Conservation (phyloP, 2,888 invertebrate species). For the Epiblema foenella region DNA sequence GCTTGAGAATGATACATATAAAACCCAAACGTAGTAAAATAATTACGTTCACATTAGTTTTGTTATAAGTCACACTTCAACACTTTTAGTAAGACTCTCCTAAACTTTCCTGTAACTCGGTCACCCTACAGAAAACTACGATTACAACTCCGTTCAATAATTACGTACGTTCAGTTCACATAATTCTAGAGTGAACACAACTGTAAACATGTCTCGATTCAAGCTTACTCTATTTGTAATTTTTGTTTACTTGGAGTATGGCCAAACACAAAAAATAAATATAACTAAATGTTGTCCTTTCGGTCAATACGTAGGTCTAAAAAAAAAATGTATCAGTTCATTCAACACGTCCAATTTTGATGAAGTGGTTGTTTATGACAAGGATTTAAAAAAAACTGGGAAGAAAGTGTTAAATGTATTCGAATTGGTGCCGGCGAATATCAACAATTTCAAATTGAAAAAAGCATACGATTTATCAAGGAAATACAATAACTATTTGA, state of each 20-base stretch:
- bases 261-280: not conserved
- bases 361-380: constrained; percentile 34
- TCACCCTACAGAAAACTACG: not conserved
- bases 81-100: too few relatives aligned
- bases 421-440: constrained; percentile 10
- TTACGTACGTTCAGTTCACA: not conserved
- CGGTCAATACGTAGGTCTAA: constrained; percentile 13
- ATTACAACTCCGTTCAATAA: not conserved
- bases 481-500: constrained; percentile 24
- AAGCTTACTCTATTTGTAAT: constrained; percentile 6
- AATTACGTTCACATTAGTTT: too few relatives aligned
- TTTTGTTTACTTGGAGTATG: not conserved
- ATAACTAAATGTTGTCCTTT: constrained; percentile 31
- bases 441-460: not conserved
- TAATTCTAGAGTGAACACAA: not conserved
- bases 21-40: too few relatives aligned
- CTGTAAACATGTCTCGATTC: constrained; percentile 12
- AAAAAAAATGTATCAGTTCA: not conserved
- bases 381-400: constrained; percentile 26
- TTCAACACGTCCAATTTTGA: constrained; percentile 20
- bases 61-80: too few relatives aligned
- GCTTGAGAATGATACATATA: too few relatives aligned
- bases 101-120: not conserved
- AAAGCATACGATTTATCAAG: constrained; percentile 18
- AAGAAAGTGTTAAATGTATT: constrained; percentile 36